Conservation (phyloP, 2,113 vertebrate genomes). For the Proterorhinus semilunaris region DNA sequence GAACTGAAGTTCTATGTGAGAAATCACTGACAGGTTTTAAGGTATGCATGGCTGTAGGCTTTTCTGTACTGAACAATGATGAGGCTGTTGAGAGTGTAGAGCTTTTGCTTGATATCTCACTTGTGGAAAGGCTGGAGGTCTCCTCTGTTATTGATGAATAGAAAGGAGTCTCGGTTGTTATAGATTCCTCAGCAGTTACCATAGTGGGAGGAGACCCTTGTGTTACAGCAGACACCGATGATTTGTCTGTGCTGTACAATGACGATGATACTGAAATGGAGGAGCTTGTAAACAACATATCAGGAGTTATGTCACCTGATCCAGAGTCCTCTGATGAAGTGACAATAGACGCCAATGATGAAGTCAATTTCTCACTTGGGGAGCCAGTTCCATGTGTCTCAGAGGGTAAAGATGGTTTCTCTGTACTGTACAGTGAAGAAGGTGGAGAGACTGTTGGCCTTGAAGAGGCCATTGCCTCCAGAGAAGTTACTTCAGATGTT, state of each 20-base stretch:
- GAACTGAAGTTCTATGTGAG: not conserved
- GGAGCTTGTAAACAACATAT: not conserved
- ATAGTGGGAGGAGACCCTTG: not conserved
- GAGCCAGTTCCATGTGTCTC: not conserved
- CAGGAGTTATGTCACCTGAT: not conserved
- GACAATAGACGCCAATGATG: not conserved
- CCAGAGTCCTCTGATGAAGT: not conserved
- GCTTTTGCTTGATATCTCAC: not conserved
- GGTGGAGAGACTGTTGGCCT: not conserved
- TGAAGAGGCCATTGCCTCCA: not conserved
- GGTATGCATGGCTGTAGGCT: not conserved
- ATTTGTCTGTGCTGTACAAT: conserved; percentile 6
- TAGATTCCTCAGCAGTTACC: not conserved
- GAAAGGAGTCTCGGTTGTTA: not conserved
- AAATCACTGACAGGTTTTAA: not conserved
- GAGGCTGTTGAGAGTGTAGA: not conserved
- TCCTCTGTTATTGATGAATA: not conserved
- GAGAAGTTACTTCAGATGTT: not conserved
- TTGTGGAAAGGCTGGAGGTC: not conserved
- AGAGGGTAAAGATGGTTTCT: not conserved
- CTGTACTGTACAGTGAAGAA: not conserved
- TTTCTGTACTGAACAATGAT: conserved; percentile 10
- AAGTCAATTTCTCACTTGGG: not conserved
- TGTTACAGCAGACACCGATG: not conserved
- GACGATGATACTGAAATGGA: not conserved